These are phyloP conservation scores for Piezodorus guildinii DNA, from an alignment of 1,140 invertebrate species.

Conservation along the genomic window DNA sequence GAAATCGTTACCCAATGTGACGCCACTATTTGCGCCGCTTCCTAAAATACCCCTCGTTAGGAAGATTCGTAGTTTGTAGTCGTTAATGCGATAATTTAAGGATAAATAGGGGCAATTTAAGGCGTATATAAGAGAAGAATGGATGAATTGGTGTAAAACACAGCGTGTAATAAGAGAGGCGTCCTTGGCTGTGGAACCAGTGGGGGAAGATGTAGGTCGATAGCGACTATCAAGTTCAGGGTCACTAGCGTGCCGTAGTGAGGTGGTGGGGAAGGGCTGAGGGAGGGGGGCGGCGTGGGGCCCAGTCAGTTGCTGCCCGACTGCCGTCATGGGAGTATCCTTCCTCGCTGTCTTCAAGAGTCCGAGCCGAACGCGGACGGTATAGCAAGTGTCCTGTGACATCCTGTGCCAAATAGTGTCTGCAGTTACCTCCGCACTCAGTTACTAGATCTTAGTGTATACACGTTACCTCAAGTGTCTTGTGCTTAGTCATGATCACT, in stretches of 20 bases:
- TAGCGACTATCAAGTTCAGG: constrained; percentile 28
- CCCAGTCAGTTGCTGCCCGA: constrained; percentile 19
- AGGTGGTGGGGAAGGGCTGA: constrained; percentile 12
- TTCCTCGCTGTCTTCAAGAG: neutral
- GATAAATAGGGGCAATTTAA: too few species aligned
- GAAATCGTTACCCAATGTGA: too few species aligned
- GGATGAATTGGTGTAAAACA: constrained; percentile 1
- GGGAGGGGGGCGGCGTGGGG: constrained; percentile 8
- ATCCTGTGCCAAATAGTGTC: neutral
- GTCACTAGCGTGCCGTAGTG: constrained; percentile 22
- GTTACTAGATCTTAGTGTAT: constrained; percentile 9
- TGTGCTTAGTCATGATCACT: constrained; percentile 42
- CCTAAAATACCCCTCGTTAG: too few species aligned
- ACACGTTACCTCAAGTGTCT: constrained; percentile 14
- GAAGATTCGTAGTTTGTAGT: too few species aligned
- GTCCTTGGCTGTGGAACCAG: constrained; percentile 3
- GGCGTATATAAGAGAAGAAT: neutral
- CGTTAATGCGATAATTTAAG: too few species aligned
- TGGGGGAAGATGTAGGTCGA: constrained; percentile 27
- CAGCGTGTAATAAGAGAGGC: neutral
- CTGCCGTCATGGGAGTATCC: constrained; percentile 3
- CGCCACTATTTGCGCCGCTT: too few species aligned
- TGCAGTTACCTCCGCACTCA: neutral
- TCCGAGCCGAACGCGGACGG: neutral
- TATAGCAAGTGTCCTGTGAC: neutral